A percentile compares a stretch with the other conserved stretches of the same genome.
These are phyloP conservation scores for Bombyx mori DNA, from an alignment of 1,140 invertebrate species.

Conservation along the genomic window ASM3026992v2 NC_085127.1:2873501-2874000, in stretches of 20 bases:
- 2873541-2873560: not conserved
- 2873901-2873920: conserved; percentile 39
- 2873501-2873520: not conserved
- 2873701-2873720: conserved; percentile 66
- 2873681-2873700: conserved; percentile 63
- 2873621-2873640: conserved; percentile 27
- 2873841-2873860: conserved; percentile 65
- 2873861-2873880: conserved; percentile 53
- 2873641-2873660: conserved; percentile 67
- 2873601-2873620: conserved; percentile 62
- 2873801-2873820: conserved; percentile 45
- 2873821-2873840: conserved; percentile 42
- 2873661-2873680: conserved; percentile 70
- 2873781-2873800: conserved; percentile 42
- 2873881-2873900: conserved; percentile 48
- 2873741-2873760: conserved; percentile 60
- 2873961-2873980: conserved; percentile 54
- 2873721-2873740: conserved; percentile 54
- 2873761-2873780: conserved; percentile 69
- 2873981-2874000: conserved; percentile 22
- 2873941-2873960: conserved; percentile 31
- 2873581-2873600: conserved; percentile 46
- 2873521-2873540: no score
- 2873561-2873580: not conserved
- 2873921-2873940: conserved; percentile 23